Evolutionary conservation across 2,113 vertebrate species (phyloP).

Genomic region (Sceloporus tristichus): DNA sequence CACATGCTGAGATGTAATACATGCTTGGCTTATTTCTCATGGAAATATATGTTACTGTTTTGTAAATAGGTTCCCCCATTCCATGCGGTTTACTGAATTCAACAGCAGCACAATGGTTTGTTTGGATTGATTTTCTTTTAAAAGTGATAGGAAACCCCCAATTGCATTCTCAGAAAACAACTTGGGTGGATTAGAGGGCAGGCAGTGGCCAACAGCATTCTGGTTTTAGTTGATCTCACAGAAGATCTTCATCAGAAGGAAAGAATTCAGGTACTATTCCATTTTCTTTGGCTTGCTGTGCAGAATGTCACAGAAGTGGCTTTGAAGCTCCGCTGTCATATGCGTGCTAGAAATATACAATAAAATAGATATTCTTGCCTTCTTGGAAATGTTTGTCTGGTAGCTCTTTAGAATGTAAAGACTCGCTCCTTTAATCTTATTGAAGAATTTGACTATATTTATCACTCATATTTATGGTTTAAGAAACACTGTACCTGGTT

Average conservation of each 20-base stretch:
- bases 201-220: neutral
- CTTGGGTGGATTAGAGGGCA: neutral
- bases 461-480: neutral
- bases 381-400: neutral
- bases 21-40: neutral
- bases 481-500: neutral
- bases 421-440: neutral
- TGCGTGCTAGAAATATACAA: constrained; percentile 12
- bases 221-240: neutral
- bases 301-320: neutral
- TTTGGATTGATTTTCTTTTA: neutral
- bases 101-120: neutral
- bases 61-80: neutral
- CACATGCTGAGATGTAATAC: neutral
- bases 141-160: neutral
- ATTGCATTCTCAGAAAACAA: too few relatives aligned
- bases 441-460: neutral
- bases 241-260: neutral
- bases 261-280: neutral
- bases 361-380: neutral
- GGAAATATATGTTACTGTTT: neutral
- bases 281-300: constrained; percentile 1
- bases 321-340: constrained; percentile 33
- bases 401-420: rapidly evolving
- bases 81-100: neutral